Evolutionary conservation across 2,888 invertebrate species (phyloP).

Genomic region (Spialia ferax): DNA sequence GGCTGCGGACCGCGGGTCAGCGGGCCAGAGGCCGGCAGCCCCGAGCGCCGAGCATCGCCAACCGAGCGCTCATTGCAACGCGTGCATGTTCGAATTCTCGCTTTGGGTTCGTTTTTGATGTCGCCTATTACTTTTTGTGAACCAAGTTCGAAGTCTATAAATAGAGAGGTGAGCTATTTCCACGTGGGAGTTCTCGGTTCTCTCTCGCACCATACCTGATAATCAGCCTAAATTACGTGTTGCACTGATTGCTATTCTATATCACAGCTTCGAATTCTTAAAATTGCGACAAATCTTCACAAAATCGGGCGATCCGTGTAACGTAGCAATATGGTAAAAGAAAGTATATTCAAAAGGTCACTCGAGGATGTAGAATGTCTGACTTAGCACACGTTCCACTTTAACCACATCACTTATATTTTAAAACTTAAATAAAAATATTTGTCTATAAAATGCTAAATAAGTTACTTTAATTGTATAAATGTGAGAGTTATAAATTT

Average conservation of each 20-base stretch:
- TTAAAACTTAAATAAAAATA: constrained; percentile 67
- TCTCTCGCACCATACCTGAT: constrained; percentile 73
- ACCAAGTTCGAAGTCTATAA: constrained; percentile 81
- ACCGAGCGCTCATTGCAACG: constrained; percentile 13
- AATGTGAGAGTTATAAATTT: constrained; percentile 60
- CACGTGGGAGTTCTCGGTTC: constrained; percentile 85
- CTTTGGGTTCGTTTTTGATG: constrained; percentile 58
- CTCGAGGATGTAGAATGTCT: constrained; percentile 80
- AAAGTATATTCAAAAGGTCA: constrained; percentile 82
- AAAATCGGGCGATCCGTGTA: constrained; percentile 56
- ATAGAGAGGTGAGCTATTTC: constrained; percentile 84
- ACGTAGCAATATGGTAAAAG: constrained; percentile 81
- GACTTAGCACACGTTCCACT: constrained; percentile 73
- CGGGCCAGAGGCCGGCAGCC: background rate
- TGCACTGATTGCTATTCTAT: constrained; percentile 73
- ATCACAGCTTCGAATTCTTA: constrained; percentile 69
- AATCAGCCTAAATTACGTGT: constrained; percentile 66
- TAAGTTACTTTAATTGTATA: constrained; percentile 58
- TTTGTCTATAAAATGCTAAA: constrained; percentile 62
- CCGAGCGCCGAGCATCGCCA: background rate
- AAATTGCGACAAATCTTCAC: constrained; percentile 59
- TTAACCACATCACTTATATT: constrained; percentile 68
- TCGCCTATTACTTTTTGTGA: constrained; percentile 69
- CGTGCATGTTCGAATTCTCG: constrained; percentile 28
- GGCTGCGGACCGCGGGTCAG: background rate